Evolutionary conservation across 2,888 invertebrate species (phyloP), one percentile per base, ranked within the genome.

Genomic region (Mesopsocus fuscifrons): DNA sequence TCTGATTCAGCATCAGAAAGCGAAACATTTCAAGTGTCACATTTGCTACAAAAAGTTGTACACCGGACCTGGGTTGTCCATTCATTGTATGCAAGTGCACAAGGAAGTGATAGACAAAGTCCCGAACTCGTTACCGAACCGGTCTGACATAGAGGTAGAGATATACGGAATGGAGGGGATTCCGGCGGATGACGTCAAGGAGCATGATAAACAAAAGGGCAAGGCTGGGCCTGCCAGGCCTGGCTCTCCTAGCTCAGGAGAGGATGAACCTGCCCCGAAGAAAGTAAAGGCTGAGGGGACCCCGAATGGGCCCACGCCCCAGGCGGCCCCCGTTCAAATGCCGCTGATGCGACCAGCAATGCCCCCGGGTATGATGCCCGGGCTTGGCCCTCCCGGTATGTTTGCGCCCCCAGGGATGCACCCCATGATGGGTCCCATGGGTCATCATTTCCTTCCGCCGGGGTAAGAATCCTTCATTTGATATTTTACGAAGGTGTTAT

Each of bases 141-240:
- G 97, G 60, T 91, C 91, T 58, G 94, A 94, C 67, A 92, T 94
- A 60, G 95, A 97, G 68, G 88, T 99, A 62, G 98, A 98, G 72
- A 97, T 98, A 58, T 99, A 98, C 71, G 98, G 98, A 52, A 98
- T 99, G 97, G 97, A 98, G 72, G 98, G 98, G 53, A 97, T 98
- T 57, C 98, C 98, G 22, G 77, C 85, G 44, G 87, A 84, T 54
- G 95, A 97, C 68, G 62, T 92, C 49, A 82, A 82, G 59, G 89
- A 91, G 59, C 95, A 95, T 64, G 94, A 95, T 64, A 74, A 79
- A 54, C 83, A 85, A 59, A 83, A 87, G 45, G 55, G 49, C 47
- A 50, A 51, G 32, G 23, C 38, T 33, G 13, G 15, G 16, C 45
- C 46, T 59, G 71, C 72, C 55, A 69, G 70, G 46, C 71, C 77